Conservation (phyloP, 1,140 invertebrate genomes). For the Hypothenemus hampei region DNA sequence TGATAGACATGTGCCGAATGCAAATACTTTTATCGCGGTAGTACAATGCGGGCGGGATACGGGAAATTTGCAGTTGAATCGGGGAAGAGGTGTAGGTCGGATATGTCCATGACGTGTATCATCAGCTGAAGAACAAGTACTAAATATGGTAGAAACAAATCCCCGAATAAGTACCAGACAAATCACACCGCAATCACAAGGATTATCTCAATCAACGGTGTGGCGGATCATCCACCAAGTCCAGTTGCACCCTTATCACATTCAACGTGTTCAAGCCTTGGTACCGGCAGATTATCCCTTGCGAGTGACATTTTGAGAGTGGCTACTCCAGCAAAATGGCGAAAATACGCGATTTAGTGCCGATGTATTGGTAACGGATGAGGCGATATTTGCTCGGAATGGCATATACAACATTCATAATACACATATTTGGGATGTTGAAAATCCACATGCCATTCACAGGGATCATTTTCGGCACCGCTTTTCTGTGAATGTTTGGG, state of each 20-base stretch:
- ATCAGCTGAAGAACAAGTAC: too few relatives aligned
- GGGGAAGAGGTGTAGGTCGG: too few relatives aligned
- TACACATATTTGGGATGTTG: too few relatives aligned
- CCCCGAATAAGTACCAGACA: neutral
- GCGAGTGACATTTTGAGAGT: neutral
- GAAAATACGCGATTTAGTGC: neutral
- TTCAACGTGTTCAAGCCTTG: neutral
- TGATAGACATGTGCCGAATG: too few relatives aligned
- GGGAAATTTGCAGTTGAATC: too few relatives aligned
- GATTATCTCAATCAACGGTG: neutral
- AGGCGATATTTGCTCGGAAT: neutral
- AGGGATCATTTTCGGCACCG: too few relatives aligned
- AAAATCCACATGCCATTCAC: too few relatives aligned
- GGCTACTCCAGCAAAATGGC: neutral
- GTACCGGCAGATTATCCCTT: neutral
- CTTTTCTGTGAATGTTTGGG: too few relatives aligned
- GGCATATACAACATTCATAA: neutral
- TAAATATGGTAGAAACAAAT: neutral
- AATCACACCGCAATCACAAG: too few relatives aligned
- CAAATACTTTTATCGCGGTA: too few relatives aligned
- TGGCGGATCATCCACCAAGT: neutral
- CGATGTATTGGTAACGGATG: neutral
- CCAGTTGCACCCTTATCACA: neutral
- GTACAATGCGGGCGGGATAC: too few relatives aligned
- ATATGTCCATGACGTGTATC: too few relatives aligned